These are phyloP conservation scores for roundworm (Caenorhabditis elegans) DNA, from an alignment of 1,140 invertebrate species.

Conservation along the genomic window WBcel235 BX284602.5:11304501-11305000, in stretches of 20 bases:
- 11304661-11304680: not conserved
- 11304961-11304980: too few species aligned
- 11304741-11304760: not conserved
- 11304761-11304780: not conserved
- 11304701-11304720: not conserved
- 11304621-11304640: not conserved
- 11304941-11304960: too few species aligned
- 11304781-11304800: too few species aligned
- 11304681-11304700: not conserved
- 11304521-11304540: not conserved
- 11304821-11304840: too few species aligned
- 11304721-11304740: not conserved
- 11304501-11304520: not conserved
- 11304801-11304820: too few species aligned
- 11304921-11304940: too few species aligned
- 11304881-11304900: too few species aligned
- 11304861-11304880: too few species aligned
- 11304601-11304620: not conserved
- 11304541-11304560: not conserved
- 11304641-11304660: not conserved
- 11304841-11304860: too few species aligned
- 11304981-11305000: too few species aligned
- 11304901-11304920: too few species aligned
- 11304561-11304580: conserved; percentile 22
- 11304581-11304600: not conserved